phyloP scores from a whole-genome alignment of 1,140 invertebrate species.

The Triops cancriformis region DNA sequence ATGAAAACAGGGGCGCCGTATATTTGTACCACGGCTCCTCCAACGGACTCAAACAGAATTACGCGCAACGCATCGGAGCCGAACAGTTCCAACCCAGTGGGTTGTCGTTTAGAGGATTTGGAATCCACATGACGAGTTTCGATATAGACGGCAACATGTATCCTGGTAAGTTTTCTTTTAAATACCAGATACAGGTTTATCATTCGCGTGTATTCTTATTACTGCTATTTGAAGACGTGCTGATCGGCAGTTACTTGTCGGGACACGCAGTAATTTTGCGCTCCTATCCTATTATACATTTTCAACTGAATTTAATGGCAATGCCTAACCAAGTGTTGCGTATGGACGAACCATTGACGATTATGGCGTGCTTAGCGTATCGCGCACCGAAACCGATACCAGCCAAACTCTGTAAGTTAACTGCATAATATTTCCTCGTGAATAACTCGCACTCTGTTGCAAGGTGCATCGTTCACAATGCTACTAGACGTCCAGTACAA shows the following conservation, averaged over 20 bases:
- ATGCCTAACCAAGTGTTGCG: background rate
- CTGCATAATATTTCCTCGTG: background rate
- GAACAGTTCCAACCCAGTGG: constrained; percentile 23
- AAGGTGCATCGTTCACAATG: background rate
- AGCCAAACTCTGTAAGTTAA: background rate
- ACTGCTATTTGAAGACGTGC: constrained; percentile 22
- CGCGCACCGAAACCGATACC: background rate
- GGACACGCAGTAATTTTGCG: constrained; percentile 19
- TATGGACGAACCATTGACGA: background rate
- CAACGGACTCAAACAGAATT: constrained; percentile 19
- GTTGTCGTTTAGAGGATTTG: constrained; percentile 34
- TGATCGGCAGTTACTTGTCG: constrained; percentile 17
- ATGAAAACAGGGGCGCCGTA: constrained; percentile 41
- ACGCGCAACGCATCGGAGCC: constrained; percentile 28
- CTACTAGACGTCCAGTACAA: background rate
- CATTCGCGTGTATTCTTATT: too few species aligned
- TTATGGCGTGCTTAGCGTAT: background rate
- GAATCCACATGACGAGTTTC: constrained; percentile 34
- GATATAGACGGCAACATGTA: constrained; percentile 42
- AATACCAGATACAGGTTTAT: background rate
- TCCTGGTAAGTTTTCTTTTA: constrained; percentile 35
- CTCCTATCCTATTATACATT: background rate
- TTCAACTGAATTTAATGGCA: constrained; percentile 15
- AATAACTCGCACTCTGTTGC: background rate
- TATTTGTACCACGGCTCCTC: constrained; percentile 47